Percentiles rank a stretch among this genome's conserved stretches.
phyloP scores from a whole-genome alignment of 1,140 invertebrate species.

The Stratiolaelaps scimitus region DNA sequence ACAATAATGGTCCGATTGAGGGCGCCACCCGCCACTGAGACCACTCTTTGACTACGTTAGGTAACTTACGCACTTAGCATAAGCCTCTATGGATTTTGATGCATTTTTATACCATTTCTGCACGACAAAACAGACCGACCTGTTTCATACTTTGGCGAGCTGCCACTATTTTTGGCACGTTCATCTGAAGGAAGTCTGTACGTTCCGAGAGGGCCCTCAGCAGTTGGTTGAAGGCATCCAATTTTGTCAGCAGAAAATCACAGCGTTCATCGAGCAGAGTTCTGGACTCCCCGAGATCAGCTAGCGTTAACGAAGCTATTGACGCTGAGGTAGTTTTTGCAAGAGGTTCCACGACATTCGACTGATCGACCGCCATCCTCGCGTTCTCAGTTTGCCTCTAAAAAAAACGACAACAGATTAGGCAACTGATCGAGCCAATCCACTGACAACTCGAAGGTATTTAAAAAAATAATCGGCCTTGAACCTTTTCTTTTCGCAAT shows the following conservation, averaged over 20 bases:
- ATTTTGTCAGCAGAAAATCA: conserved; percentile 16
- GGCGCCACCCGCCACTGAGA: no score
- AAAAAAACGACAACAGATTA: no score
- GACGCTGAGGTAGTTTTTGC: no score
- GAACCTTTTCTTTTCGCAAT: no score
- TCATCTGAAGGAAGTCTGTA: not conserved
- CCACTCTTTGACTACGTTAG: not conserved
- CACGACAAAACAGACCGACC: not conserved
- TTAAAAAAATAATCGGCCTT: no score
- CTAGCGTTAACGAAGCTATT: not conserved
- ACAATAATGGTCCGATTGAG: no score
- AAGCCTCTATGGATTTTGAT: not conserved
- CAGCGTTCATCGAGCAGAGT: not conserved
- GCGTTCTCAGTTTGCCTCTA: no score
- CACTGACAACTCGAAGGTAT: no score
- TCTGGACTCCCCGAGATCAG: not conserved
- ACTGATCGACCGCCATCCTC: no score
- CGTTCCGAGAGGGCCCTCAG: not conserved
- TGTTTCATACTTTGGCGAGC: conserved; percentile 3
- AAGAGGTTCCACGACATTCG: no score
- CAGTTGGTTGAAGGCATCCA: conserved; percentile 19
- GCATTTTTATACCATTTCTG: not conserved
- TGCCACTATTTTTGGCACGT: not conserved
- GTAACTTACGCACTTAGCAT: not conserved
- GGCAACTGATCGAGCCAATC: no score